Evolutionary conservation across 2,113 vertebrate genomes (phyloP).

Genomic region (Mus spicilegus): DNA sequence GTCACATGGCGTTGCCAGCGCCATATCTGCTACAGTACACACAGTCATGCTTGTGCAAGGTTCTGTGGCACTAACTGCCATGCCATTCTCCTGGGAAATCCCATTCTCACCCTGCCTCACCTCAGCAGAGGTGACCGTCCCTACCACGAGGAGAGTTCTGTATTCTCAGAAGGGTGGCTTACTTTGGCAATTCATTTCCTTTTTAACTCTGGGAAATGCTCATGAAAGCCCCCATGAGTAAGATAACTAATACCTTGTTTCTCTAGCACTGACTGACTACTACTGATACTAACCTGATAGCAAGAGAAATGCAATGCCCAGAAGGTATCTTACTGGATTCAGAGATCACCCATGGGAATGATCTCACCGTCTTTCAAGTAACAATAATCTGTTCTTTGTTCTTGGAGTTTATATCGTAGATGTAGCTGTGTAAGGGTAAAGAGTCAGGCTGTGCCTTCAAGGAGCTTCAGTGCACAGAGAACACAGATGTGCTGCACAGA

Average conservation of each 20-base stretch:
- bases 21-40: too few relatives aligned
- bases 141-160: not conserved
- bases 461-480: not conserved
- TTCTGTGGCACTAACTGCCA: fast-evolving
- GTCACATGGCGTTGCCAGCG: fast-evolving
- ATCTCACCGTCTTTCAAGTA: not conserved
- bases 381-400: not conserved
- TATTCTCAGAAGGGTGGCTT: not conserved
- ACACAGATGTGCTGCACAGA: not conserved
- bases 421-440: not conserved
- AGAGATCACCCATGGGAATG: not conserved
- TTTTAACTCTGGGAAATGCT: not conserved
- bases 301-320: not conserved
- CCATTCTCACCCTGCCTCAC: not conserved
- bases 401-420: not conserved
- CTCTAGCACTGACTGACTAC: not conserved
- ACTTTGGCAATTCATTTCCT: not conserved
- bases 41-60: too few relatives aligned
- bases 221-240: not conserved
- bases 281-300: not conserved
- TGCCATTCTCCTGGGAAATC: not conserved
- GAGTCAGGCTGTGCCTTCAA: not conserved
- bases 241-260: not conserved
- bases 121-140: not conserved
- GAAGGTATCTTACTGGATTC: not conserved